Evolutionary conservation across 2,888 invertebrate species (phyloP), one percentile per base, ranked within the genome.

Genomic region (Taenaris catops): DNA sequence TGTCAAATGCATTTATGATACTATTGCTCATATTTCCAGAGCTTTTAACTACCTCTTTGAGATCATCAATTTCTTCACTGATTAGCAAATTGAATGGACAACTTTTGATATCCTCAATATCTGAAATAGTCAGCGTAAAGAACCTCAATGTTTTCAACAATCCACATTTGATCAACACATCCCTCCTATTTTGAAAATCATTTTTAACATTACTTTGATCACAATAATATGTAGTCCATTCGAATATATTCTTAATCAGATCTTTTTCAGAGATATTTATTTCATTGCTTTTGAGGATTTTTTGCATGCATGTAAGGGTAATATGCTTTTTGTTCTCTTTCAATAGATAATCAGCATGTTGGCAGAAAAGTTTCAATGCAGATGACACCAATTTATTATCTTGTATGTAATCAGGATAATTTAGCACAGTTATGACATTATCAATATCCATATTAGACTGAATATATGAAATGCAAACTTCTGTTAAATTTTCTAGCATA

Each of bases 341-440:
- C 29, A 91, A 66, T 31, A 90, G 66, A 52, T 88, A 88, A 47
- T 71, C 73, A 6, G 89, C 80, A 68, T 89, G 89, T 56, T 84
- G 75, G 55, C 87, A 79, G 49, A 91, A 87, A 44, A 90, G 73
- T 49, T 87, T 80, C 6, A 90, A 56, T 46, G 91, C 89, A 49
- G 76, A 74, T 41, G 79, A 63, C 2, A 89, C 67, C 25, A 88
- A 64, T 43, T 81, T 70, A 47, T 89, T 78, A 42, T 89, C 89
- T 56, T 90, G 89, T 56, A 90, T 74, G 41, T 73, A 76, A 47
- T 90, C 89, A 7, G 91, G 89, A 55, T 90, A 90, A 58, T 90
- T 90, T 33, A 90, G 86, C 38, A 90, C 79, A 39, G 89, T 71
- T 34, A 89, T 72, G 6, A 90, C 87, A 78, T 89, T 90, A 44